Base-by-base conservation (phyloP, 2,888 invertebrate species). In the Trichogramma dendrolimi region DNA sequence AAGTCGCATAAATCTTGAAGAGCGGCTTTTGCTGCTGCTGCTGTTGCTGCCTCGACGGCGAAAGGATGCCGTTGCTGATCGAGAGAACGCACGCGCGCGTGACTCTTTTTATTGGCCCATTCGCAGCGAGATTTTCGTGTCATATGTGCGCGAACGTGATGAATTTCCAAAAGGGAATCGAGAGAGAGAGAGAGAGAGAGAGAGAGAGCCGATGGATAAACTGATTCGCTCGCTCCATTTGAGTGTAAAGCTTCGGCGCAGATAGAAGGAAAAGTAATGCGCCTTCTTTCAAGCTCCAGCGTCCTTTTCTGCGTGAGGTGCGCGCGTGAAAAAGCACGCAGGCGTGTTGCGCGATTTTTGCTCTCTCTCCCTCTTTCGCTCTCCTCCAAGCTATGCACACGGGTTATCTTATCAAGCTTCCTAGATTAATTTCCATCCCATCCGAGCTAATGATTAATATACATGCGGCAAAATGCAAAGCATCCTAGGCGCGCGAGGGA, bases 141-240 rank as follows among this genome's bases (percentile, higher is more conserved):
- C 42, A 53, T 27, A 38, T 47, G 43, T 39, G 11, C 49, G 39
- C 42, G 42, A 42, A 10, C 4, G 14, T 40, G 57, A 61, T 61
- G 53, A 57, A 61, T 57, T 61, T 56, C 53, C 48, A 49, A 39
- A 55, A 61, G 52, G 27, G 42, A 56, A 61, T 56, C 47, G 48
- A 52, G 52, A 52, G 43, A 38, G 39, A 8, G 40, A 8, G 44
- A 10, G 11, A 39, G 1, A n/a, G 14, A 44, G 10, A 8, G 40
- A 40, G 44, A 48, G 43, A 44, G 27, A 27, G 27, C 27, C 27
- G 27, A 27, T 27, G 27, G 27, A 27, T 27, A 27, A 27, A 27
- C 27, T 27, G 27, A 27, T 27, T 27, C 27, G 27, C 27, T 27
- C 27, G 27, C 27, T 27, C 27, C 27, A 27, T 27, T 27, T 27